Evolutionary conservation across 2,888 invertebrate species (phyloP).

Genomic region (Conchocele bisecta): DNA sequence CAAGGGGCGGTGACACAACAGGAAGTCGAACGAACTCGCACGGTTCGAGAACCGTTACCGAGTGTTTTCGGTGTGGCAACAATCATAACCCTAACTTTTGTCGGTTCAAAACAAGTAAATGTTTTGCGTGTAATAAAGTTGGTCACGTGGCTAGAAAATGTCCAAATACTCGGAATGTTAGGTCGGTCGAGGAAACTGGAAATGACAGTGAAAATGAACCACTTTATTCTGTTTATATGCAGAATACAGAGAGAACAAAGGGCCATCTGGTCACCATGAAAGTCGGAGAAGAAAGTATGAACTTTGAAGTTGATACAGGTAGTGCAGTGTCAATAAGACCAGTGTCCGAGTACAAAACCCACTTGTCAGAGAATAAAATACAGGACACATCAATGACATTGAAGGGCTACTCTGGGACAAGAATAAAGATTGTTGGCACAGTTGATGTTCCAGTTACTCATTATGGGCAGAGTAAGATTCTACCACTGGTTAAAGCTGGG

Average conservation of each 20-base stretch:
- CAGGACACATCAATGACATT: neutral
- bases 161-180: neutral
- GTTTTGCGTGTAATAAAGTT: conserved; percentile 22
- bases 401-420: neutral
- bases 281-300: no score
- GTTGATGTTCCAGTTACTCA: neutral
- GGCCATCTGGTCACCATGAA: no score
- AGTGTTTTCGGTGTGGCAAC: conserved; percentile 23
- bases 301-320: conserved; percentile 2
- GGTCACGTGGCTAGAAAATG: conserved; percentile 24
- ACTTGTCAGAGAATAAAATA: neutral
- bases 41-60: neutral
- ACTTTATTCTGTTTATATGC: neutral
- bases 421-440: neutral
- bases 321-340: neutral
- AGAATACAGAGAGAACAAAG: no score
- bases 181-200: neutral
- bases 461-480: no score
- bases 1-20: no score
- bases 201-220: neutral
- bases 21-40: neutral
- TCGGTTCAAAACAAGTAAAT: conserved; percentile 19
- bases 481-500: neutral
- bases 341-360: neutral
- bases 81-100: conserved; percentile 17